Evolutionary conservation across 37 sponge, comb jelly and placozoan genomes (phyloP), one percentile per base, ranked within the genome.

Genomic region (Aplysina aerophoba): DNA sequence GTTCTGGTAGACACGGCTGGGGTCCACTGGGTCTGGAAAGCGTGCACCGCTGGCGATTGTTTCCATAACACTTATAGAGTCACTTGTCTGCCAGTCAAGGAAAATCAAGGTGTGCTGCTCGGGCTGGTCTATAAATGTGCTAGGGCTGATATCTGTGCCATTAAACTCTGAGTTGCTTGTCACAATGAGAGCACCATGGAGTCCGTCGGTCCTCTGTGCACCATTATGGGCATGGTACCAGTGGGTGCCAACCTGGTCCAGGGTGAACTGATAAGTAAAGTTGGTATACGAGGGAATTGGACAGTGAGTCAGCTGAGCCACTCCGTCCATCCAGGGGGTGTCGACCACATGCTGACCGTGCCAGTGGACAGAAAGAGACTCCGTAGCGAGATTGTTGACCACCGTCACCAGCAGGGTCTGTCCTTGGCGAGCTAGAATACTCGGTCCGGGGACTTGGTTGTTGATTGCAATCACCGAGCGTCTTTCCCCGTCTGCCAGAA

Each of bases 161-260:
- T 53, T 0, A 16, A 58, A 55, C 3, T 75, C 80, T 0, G 66
- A 16, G 44, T 3, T 34, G 28, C 39, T n/a, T 15, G 15, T 85
- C 33, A 95, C 86, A 39, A 95, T 82, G 19, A 95, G 73, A 14
- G 95, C 87, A 31, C 95, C 95, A 66, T 82, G 91, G 37, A 89
- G 87, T 34, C 95, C 95, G 28, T 91, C 92, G 22, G 95, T 89
- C 41, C 92, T 27, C 80, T 91, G 92, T 38, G 90, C 85, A 5
- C 92, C 95, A 31, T 74, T 79, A 83, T 95, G 95, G 0, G 95
- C 87, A 55, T 95, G 95, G 74, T 95, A 95, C 95, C 95, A 95
- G 74, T 87, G 87, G 22, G 95, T 95, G 0, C 95, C 95, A 35
- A 90, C 50, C 24, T 86, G 90, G 11, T 17, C 25, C 11, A 92